A percentile compares a stretch with the other conserved stretches of the same genome.
These are phyloP conservation scores for Drosophila aff. DNA, from an alignment of 1,140 invertebrate species.

Conservation along the genomic window DNA sequence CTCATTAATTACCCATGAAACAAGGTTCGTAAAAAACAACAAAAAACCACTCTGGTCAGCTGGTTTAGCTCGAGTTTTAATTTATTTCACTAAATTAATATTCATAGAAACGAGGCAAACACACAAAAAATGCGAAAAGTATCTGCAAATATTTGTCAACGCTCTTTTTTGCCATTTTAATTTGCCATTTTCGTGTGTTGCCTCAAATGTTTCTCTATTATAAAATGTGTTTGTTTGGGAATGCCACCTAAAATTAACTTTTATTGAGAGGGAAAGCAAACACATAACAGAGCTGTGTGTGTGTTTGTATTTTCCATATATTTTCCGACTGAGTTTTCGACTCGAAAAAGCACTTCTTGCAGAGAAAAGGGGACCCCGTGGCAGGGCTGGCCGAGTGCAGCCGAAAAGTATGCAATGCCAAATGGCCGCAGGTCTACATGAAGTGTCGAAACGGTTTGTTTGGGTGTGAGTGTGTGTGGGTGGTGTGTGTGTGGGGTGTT, in stretches of 20 bases:
- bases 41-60: not conserved
- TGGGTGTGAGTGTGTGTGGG: not conserved
- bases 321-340: not conserved
- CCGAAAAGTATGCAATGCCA: conserved; percentile 67
- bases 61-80: not conserved
- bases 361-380: not conserved
- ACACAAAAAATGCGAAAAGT: not conserved
- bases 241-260: conserved; percentile 20
- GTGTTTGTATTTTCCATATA: not conserved
- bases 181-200: conserved; percentile 14
- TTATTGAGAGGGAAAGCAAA: conserved; percentile 9
- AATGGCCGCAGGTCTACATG: conserved; percentile 44
- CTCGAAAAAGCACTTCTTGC: not conserved
- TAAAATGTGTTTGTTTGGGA: conserved; percentile 17
- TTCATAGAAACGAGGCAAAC: not conserved
- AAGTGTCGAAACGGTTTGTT: conserved; percentile 9
- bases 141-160: conserved; percentile 16
- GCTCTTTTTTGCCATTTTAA: conserved; percentile 7
- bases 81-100: not conserved
- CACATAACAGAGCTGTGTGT: not conserved
- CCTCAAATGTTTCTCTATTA: conserved; percentile 12
- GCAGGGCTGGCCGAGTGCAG: conserved; percentile 1
- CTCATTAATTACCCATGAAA: conserved; percentile 4
- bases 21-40: not conserved
- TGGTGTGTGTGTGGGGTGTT: not conserved